A percentile compares a stretch with the other conserved stretches of the same genome.
Evolutionary conservation across 2,797 vertebrate genomes (phyloP).

Genomic region (Avahi laniger): DNA sequence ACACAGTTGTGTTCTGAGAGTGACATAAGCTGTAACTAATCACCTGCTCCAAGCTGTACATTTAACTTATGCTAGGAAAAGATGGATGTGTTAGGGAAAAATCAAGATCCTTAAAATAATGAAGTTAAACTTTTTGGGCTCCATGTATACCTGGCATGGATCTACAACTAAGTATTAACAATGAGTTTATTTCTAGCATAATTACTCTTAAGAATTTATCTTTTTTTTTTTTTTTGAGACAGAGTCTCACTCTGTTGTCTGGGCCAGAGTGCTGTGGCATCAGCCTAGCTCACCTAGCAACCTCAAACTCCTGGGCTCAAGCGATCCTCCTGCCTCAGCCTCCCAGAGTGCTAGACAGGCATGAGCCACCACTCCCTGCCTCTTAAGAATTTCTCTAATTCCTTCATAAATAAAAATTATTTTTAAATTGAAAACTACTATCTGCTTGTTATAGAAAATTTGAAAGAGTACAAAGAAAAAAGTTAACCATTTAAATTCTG

Average conservation of each 20-base stretch:
- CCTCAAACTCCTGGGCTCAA: no score
- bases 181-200: constrained; percentile 32
- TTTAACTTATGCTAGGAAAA: neutral
- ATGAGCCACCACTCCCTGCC: no score
- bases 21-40: neutral
- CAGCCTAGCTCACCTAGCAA: no score
- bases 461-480: neutral
- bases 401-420: constrained; percentile 11
- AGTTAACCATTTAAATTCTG: neutral
- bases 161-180: neutral
- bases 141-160: neutral
- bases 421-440: neutral
- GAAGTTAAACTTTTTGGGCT: neutral
- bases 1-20: neutral
- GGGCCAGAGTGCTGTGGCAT: no score
- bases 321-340: no score
- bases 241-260: no score
- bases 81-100: neutral
- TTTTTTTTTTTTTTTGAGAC: no score
- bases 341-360: no score
- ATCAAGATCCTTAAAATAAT: constrained; percentile 9
- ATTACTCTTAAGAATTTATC: constrained; percentile 30
- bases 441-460: constrained; percentile 3
- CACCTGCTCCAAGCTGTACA: neutral
- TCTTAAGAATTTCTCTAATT: constrained; percentile 46